phyloP scores from a whole-genome alignment of 2,888 invertebrate species.

The Conus canariensis region DNA sequence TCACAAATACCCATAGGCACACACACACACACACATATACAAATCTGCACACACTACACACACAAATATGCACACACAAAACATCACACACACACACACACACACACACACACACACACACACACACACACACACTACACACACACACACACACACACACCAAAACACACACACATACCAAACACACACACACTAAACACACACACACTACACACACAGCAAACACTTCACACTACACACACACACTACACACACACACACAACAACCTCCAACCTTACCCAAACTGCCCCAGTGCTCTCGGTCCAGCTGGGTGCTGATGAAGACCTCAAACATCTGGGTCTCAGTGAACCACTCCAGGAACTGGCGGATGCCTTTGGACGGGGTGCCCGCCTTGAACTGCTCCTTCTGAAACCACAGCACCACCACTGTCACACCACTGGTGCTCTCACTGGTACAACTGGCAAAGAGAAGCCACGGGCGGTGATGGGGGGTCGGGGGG shows the following conservation, averaged over 20 bases:
- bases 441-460: no score
- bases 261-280: slow-evolving; percentile 48
- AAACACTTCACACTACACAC: neutral
- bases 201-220: neutral
- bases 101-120: neutral
- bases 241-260: neutral
- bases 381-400: slow-evolving; percentile 84
- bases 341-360: slow-evolving; percentile 92
- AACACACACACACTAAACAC: neutral
- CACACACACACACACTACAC: neutral
- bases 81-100: neutral
- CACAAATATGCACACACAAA: neutral
- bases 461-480: no score
- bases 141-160: neutral
- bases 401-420: slow-evolving; percentile 84
- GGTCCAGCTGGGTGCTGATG: slow-evolving; percentile 70
- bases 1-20: neutral
- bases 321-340: slow-evolving; percentile 91
- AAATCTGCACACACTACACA: neutral
- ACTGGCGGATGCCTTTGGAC: slow-evolving; percentile 83
- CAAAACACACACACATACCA: neutral
- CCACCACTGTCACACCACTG: neutral
- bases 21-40: neutral
- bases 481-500: no score
- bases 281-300: slow-evolving; percentile 55